Evolutionary conservation across 2,888 invertebrate species (phyloP).

Genomic region (Himalopsyche japonica): DNA sequence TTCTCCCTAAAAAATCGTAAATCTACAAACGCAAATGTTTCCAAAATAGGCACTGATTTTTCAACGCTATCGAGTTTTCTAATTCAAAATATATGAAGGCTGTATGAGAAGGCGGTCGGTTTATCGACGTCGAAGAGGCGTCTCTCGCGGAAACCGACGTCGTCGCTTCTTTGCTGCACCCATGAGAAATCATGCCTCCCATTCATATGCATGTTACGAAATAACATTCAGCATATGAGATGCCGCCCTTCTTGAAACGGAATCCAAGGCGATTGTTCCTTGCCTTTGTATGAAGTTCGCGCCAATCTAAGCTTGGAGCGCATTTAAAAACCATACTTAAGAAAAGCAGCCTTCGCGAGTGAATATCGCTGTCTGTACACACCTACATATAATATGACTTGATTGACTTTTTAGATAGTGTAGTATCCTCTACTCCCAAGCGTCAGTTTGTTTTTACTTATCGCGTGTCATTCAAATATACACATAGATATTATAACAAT

Average conservation of each 20-base stretch:
- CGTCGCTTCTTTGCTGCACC: constrained; percentile 40
- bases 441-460: neutral
- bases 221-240: constrained; percentile 40
- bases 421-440: neutral
- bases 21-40: neutral
- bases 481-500: neutral
- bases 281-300: constrained; percentile 4
- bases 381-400: constrained; percentile 9
- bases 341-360: constrained; percentile 6
- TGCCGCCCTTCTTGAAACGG: constrained; percentile 24
- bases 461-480: neutral
- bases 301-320: constrained; percentile 33
- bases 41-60: neutral
- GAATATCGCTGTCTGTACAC: neutral
- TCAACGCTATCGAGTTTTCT: constrained; percentile 23
- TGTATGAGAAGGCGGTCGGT: constrained; percentile 8
- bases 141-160: constrained; percentile 7
- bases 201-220: constrained; percentile 41
- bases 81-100: constrained; percentile 25
- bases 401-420: constrained; percentile 24
- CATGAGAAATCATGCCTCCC: constrained; percentile 41
- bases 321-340: constrained; percentile 32
- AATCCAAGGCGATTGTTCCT: constrained; percentile 15
- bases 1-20: neutral
- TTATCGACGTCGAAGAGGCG: constrained; percentile 13